Conservation (phyloP, 2,888 invertebrate genomes). For the Glaucopsyche alexis region DNA sequence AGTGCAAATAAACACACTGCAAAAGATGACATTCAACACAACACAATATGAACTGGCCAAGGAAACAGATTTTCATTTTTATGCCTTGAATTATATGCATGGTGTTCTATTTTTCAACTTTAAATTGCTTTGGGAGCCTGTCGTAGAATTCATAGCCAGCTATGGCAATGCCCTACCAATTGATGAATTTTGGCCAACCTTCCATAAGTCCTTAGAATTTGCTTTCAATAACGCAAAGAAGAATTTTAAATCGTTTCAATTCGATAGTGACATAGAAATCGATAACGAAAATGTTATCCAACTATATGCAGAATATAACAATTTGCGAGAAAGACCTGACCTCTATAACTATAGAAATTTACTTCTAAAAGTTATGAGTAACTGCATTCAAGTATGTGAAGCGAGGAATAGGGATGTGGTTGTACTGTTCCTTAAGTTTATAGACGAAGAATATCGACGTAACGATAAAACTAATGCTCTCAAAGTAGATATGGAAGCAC, state of each 20-base stretch:
- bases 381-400: constrained; percentile 88
- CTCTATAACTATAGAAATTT: constrained; percentile 87
- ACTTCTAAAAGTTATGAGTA: constrained; percentile 88
- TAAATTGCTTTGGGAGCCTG: constrained; percentile 92
- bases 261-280: constrained; percentile 60
- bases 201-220: constrained; percentile 79
- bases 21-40: constrained; percentile 84
- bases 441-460: constrained; percentile 80
- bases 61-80: constrained; percentile 79
- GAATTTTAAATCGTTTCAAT: constrained; percentile 57
- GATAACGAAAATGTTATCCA: constrained; percentile 54
- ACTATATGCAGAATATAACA: constrained; percentile 62
- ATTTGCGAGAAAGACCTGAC: constrained; percentile 82
- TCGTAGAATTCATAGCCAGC: constrained; percentile 85
- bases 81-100: constrained; percentile 88
- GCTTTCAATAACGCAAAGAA: constrained; percentile 70
- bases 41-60: constrained; percentile 79
- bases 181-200: constrained; percentile 87
- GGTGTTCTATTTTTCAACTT: constrained; percentile 93
- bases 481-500: constrained; percentile 80
- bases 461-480: constrained; percentile 62
- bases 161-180: constrained; percentile 83
- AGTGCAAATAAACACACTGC: constrained; percentile 86
- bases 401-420: constrained; percentile 89
- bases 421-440: constrained; percentile 88